Evolutionary conservation across 2,888 invertebrate species (phyloP).

Genomic region (Sthenelais limicola): DNA sequence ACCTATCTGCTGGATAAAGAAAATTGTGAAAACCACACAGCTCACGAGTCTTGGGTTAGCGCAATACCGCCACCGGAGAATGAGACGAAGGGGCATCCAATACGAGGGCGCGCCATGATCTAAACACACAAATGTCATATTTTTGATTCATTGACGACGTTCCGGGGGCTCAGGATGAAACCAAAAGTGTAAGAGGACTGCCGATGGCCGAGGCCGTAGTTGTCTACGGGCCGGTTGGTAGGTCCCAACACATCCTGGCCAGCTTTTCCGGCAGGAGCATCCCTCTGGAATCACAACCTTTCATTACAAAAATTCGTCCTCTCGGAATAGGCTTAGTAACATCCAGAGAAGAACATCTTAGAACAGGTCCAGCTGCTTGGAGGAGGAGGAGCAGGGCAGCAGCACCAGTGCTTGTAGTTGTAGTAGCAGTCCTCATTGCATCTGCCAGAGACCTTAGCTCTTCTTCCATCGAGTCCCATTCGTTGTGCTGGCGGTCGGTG

Average conservation of each 20-base stretch:
- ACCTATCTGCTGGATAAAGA: no score
- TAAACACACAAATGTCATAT: slow-evolving; percentile 36
- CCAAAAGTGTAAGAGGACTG: slow-evolving; percentile 2
- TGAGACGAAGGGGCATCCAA: slow-evolving; percentile 37
- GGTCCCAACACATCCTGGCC: no score
- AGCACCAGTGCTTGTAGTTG: not conserved
- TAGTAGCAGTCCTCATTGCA: not conserved
- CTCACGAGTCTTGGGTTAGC: no score
- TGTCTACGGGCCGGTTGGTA: no score
- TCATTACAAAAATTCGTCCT: no score
- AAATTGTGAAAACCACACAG: no score
- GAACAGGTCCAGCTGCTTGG: no score
- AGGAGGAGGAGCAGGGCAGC: not conserved
- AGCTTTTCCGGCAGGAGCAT: no score
- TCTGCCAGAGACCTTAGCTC: not conserved
- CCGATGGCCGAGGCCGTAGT: not conserved
- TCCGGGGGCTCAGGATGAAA: slow-evolving; percentile 30
- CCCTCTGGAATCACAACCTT: no score
- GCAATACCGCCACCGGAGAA: no score
- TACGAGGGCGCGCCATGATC: slow-evolving; percentile 31
- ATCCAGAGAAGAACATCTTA: no score
- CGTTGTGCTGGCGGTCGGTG: not conserved
- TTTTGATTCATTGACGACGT: slow-evolving; percentile 40
- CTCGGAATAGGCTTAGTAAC: no score
- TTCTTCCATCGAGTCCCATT: not conserved